Conservation (phyloP, 1,140 invertebrate genomes). For the Neodiprion fabricii region DNA sequence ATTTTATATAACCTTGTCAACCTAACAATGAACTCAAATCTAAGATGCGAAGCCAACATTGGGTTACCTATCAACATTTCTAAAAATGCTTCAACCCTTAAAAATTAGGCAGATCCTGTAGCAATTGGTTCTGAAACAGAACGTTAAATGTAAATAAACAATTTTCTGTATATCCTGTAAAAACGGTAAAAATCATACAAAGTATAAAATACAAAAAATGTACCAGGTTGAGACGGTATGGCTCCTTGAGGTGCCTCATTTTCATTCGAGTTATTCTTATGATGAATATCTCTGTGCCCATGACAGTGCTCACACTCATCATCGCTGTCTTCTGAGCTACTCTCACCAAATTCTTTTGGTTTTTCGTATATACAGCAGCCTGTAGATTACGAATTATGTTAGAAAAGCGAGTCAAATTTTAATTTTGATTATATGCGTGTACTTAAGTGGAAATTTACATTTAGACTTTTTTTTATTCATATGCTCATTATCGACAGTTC, state of each 20-base stretch:
- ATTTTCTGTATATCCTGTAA: neutral
- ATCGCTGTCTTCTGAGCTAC: slow-evolving; percentile 78
- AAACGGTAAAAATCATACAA: too few relatives aligned
- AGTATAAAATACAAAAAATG: neutral
- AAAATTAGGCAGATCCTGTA: slow-evolving; percentile 40
- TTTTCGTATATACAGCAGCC: slow-evolving; percentile 91
- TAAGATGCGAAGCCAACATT: slow-evolving; percentile 19
- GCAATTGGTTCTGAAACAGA: slow-evolving; percentile 46
- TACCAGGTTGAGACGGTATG: slow-evolving; percentile 40
- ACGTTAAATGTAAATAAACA: neutral
- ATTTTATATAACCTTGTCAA: neutral
- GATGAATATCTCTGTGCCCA: slow-evolving; percentile 79
- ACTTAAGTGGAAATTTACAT: slow-evolving; percentile 68
- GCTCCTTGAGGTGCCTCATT: slow-evolving; percentile 42
- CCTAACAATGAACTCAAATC: slow-evolving; percentile 25
- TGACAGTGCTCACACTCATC: slow-evolving; percentile 88
- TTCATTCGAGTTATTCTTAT: slow-evolving; percentile 50
- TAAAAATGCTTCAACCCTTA: slow-evolving; percentile 18
- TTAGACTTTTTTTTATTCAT: slow-evolving; percentile 95
- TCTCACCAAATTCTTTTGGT: slow-evolving; percentile 80
- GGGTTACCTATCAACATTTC: neutral
- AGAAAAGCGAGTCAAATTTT: neutral
- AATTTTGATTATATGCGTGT: neutral
- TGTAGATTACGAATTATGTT: slow-evolving; percentile 46
- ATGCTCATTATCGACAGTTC: slow-evolving; percentile 91